phyloP scores from a whole-genome alignment of 2,113 vertebrate species.

The Xenopus borealis region DNA sequence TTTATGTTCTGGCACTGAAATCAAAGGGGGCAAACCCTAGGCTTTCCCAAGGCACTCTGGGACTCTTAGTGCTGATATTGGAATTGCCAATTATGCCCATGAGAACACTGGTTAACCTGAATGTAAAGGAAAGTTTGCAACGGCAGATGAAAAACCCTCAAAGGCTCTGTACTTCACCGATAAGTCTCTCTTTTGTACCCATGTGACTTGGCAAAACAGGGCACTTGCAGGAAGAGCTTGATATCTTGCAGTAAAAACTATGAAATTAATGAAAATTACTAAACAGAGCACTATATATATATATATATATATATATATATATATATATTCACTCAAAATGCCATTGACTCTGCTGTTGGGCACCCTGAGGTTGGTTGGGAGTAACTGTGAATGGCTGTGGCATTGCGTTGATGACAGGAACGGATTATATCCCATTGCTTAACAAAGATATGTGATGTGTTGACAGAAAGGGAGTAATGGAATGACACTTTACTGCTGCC shows the following conservation, averaged over 20 bases:
- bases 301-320: too few relatives aligned
- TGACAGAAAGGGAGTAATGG: neutral
- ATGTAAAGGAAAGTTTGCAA: neutral
- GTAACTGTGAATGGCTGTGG: neutral
- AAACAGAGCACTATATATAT: neutral
- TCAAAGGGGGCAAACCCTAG: conserved; percentile 18
- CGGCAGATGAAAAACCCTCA: neutral
- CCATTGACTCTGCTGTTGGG: neutral
- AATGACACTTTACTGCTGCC: conserved; percentile 64
- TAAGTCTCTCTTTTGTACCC: neutral
- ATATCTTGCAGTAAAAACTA: conserved; percentile 21
- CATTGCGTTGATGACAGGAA: neutral
- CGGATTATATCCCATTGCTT: neutral
- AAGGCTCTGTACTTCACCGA: neutral
- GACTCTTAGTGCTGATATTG: too few relatives aligned
- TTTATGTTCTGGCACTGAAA: neutral
- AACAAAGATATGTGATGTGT: neutral
- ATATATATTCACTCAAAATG: neutral
- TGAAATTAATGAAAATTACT: conserved; percentile 20
- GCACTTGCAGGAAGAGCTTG: too few relatives aligned
- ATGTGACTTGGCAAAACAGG: neutral
- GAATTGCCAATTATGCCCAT: too few relatives aligned
- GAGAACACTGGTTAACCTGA: neutral
- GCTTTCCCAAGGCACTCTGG: conserved; percentile 4
- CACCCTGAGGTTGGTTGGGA: neutral